Evolutionary conservation across 1,140 invertebrate species (phyloP), one percentile per base, ranked within the genome.

Genomic region (Brachystomella parvula): DNA sequence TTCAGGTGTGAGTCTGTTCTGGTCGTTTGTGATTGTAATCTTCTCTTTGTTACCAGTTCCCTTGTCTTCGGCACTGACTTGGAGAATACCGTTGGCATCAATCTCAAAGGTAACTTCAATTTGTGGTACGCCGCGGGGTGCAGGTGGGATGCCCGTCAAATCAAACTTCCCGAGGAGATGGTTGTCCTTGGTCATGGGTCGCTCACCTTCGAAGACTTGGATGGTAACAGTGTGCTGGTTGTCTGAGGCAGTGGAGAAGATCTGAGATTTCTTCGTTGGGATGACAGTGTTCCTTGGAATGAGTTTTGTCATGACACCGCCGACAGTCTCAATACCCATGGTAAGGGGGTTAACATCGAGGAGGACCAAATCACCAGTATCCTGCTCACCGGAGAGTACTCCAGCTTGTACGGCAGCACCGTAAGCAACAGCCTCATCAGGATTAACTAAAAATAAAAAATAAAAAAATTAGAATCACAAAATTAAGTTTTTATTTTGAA

Each of bases 31-130:
- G 75, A 99, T 99, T 60, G 96, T 93, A 75, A 99, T 98, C 80
- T 98, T 96, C 77, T 99, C 94, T 70, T 95, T 88, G 80, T 96
- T 98, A 63, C 96, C 96, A 64, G 96, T 98, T 33, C 95, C 95
- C 79, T 98, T 98, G 76, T 98, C 96, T 80, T 98, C 96, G 28
- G 96, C 96, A 26, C 92, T 93, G 59, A 79, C 79, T 80, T 90
- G 89, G 12, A 98, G 81, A 75, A 99, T 99, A 81, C 96, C 96
- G 76, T 99, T 98, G 47, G 95, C 96, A 76, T 99, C 96, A 74
- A 99, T 98, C 81, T 99, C 96, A 76, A 99, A 99, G 0, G 94
- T 98, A 1, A 99, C 95, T 80, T 98, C 94, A 76, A 98, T 98
- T 80, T 98, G 94, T n/a, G 96, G 95, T 47, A 99, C 94, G 66